Evolutionary conservation across 2,113 vertebrate species (phyloP).

Genomic region (Psophia crepitans): DNA sequence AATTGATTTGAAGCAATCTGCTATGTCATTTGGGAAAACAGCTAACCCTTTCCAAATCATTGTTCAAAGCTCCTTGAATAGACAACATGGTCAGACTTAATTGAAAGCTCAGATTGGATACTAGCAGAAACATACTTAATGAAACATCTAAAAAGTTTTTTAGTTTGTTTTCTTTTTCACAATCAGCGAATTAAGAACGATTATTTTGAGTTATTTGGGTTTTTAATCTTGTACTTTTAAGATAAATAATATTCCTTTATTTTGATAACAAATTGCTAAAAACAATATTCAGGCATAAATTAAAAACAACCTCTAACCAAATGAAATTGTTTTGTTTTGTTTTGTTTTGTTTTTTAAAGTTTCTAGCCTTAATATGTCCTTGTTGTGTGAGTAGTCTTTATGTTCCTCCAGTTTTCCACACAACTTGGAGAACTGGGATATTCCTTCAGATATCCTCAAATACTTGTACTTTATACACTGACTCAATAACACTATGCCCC

Average conservation of each 20-base stretch:
- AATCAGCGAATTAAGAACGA: not conserved
- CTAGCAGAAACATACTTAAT: not conserved
- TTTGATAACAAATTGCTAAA: not conserved
- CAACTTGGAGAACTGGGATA: not conserved
- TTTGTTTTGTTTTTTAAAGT: not conserved
- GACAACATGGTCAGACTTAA: not conserved
- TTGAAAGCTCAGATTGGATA: not conserved
- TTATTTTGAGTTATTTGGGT: fast-evolving
- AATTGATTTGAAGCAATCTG: constrained; percentile 11
- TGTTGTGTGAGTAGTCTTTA: not conserved
- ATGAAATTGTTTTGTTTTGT: not conserved
- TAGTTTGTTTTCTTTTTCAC: not conserved
- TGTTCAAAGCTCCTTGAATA: constrained; percentile 33
- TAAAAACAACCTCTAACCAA: fast-evolving
- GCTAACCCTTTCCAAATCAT: constrained; percentile 30
- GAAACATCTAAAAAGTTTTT: not conserved
- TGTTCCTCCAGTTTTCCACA: not conserved
- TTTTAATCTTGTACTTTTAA: not conserved
- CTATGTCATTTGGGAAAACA: constrained; percentile 17
- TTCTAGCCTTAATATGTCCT: not conserved
- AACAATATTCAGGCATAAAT: not conserved
- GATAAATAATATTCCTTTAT: not conserved
- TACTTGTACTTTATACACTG: not conserved
- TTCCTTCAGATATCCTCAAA: not conserved
- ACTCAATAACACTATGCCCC: not conserved